Percentiles rank a stretch among this genome's conserved stretches.
Conservation (phyloP, 2,797 vertebrate genomes). For the Cossypha niveicapilla region DNA sequence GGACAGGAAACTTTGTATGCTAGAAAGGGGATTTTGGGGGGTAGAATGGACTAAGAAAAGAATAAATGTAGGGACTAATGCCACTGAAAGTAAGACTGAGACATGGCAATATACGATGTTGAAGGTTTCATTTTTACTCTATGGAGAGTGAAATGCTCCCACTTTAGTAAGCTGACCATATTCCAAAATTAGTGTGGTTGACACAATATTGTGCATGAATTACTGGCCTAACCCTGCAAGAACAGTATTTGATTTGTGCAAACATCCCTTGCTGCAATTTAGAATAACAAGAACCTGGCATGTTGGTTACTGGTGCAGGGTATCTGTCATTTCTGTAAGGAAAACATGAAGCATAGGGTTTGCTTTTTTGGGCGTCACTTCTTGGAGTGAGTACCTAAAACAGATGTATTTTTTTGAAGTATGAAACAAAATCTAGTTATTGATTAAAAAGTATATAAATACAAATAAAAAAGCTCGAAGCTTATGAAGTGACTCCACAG, state of each 20-base stretch:
- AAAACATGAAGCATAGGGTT: conserved; percentile 33
- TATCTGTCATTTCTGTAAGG: conserved; percentile 44
- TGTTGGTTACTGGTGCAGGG: conserved; percentile 9
- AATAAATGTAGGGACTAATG: conserved; percentile 38
- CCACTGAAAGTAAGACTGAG: conserved; percentile 55
- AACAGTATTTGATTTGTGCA: conserved; percentile 66
- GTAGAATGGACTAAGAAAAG: conserved; percentile 10
- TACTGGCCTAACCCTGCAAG: conserved; percentile 65
- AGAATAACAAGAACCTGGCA: conserved; percentile 68
- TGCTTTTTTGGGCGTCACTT: conserved; percentile 48
- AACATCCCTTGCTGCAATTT: conserved; percentile 65
- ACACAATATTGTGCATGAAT: conserved; percentile 22
- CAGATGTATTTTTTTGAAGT: conserved; percentile 17
- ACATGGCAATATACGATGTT: conserved; percentile 15
- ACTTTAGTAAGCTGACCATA: conserved; percentile 40
- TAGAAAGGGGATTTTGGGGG: background rate
- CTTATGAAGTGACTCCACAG: conserved; percentile 66
- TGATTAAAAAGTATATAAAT: conserved; percentile 57
- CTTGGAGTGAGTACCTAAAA: conserved; percentile 54
- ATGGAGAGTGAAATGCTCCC: conserved; percentile 59
- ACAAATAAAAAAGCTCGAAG: conserved; percentile 30
- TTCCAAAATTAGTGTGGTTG: conserved; percentile 16
- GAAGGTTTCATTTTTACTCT: conserved; percentile 56
- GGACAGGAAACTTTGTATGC: conserved; percentile 25
- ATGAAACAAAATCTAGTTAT: conserved; percentile 45